Conservation (phyloP, 2,113 vertebrate species). For the Phalacrocorax brasilianus region DNA sequence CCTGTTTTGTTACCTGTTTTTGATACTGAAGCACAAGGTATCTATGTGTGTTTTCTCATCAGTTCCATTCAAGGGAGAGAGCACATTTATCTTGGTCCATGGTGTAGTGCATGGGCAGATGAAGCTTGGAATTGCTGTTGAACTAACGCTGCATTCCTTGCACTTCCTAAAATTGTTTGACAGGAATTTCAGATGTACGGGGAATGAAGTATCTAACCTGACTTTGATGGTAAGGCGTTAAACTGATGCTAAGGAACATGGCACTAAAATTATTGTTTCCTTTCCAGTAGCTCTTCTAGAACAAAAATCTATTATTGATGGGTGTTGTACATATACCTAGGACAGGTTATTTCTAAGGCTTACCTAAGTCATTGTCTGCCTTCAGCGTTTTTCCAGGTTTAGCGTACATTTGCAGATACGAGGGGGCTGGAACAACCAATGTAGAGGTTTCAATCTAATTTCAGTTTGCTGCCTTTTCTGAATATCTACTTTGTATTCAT, state of each 20-base stretch:
- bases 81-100: not conserved
- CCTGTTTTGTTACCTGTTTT: not conserved
- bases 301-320: not conserved
- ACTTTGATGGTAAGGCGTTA: not conserved
- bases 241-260: not conserved
- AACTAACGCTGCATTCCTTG: not conserved
- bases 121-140: not conserved
- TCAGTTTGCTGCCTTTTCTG: not conserved
- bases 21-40: not conserved
- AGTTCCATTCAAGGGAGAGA: not conserved
- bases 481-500: not conserved
- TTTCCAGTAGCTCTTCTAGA: not conserved
- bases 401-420: not conserved
- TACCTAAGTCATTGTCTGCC: not conserved
- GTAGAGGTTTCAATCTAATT: not conserved
- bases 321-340: not conserved
- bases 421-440: not conserved
- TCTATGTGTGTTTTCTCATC: not conserved
- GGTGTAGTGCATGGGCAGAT: not conserved
- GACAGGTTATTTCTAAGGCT: not conserved
- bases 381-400: not conserved
- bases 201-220: not conserved
- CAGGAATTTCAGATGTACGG: not conserved
- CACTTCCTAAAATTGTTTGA: not conserved
- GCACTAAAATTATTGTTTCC: not conserved